Evolutionary conservation across 2,888 invertebrate genomes (phyloP), one percentile per base, ranked within the genome.

Genomic region (Lithophane semibrunnea): DNA sequence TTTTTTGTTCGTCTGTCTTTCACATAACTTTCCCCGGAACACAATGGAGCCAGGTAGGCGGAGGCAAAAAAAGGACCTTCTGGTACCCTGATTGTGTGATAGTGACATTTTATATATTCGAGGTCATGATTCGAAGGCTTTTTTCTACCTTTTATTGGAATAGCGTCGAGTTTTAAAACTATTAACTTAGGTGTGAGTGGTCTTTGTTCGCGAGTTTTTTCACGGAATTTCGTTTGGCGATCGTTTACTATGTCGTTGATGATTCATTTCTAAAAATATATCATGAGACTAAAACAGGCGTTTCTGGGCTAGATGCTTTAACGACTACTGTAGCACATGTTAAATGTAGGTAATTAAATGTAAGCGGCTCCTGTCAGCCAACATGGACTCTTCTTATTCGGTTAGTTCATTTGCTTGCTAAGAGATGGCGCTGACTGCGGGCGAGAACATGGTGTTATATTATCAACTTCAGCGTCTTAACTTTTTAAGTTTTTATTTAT

Each of bases 1-100:
- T 93, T 95, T 95, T 94, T 95, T 94, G 91, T 92, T 77, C 81
- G 87, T 90, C 89, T 89, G 86, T 94, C 95, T 96, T 95, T 95
- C 95, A 93, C 94, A 93, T 94, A 94, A 95, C 96, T 96, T 96
- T 96, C 96, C 93, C 95, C 91, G 84, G 89, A 90, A 88, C 90
- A 95, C 93, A 95, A 95, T 93, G 88, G 93, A 74, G 85, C 92
- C 96, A 96, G 96, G 96, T 96, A 96, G 95, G 87, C 89, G 92
- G 89, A 77, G 86, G 76, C 85, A 92, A 94, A 94, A 94, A 94
- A 93, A 90, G 87, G 88, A 87, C 90, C 92, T 90, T 86, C 87
- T 85, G 79, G 87, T 89, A 89, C 90, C 92, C 90, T 88, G 92
- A 92, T 92, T 92, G 91, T 93, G 91, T 92, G 94, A 95, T 94